Percentiles rank a stretch among this genome's conserved stretches.
Evolutionary conservation across 2,113 vertebrate genomes (phyloP).

Genomic region (Meriones unguiculatus): DNA sequence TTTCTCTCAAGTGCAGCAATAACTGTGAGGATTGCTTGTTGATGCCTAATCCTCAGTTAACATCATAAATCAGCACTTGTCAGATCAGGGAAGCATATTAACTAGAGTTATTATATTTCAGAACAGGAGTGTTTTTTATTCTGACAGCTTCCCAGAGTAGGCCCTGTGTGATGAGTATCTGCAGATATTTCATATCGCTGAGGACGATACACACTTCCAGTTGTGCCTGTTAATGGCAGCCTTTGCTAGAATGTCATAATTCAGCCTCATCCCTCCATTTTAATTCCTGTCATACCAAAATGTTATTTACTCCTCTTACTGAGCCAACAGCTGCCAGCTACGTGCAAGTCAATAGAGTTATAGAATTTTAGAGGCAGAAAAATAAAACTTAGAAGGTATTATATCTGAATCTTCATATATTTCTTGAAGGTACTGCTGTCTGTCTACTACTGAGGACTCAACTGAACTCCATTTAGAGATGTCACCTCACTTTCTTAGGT

Average conservation of each 20-base stretch:
- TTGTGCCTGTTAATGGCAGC: slow-evolving; percentile 68
- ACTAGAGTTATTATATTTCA: slow-evolving; percentile 81
- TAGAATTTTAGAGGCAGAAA: neutral
- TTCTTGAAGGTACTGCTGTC: neutral
- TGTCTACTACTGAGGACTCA: neutral
- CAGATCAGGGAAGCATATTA: slow-evolving; percentile 80
- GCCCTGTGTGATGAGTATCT: slow-evolving; percentile 60
- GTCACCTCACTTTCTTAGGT: neutral
- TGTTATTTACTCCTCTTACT: slow-evolving; percentile 66
- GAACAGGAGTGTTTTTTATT: slow-evolving; percentile 78
- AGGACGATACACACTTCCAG: slow-evolving; percentile 58
- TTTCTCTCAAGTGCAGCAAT: slow-evolving; percentile 67
- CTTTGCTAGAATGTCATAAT: slow-evolving; percentile 51
- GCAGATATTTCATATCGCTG: slow-evolving; percentile 60
- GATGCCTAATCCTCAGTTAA: slow-evolving; percentile 69
- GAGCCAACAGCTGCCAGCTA: slow-evolving; percentile 62
- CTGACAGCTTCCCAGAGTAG: slow-evolving; percentile 75
- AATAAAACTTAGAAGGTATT: neutral
- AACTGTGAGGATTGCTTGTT: slow-evolving; percentile 74
- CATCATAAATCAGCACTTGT: slow-evolving; percentile 78
- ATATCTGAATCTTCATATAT: slow-evolving; percentile 28
- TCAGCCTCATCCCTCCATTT: slow-evolving; percentile 63
- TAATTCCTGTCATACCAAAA: slow-evolving; percentile 66
- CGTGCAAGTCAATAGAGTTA: slow-evolving; percentile 63
- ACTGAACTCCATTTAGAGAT: neutral